Evolutionary conservation across 2,888 invertebrate species (phyloP), one percentile per base, ranked within the genome.

Genomic region (Tenthredo scrophulariae): DNA sequence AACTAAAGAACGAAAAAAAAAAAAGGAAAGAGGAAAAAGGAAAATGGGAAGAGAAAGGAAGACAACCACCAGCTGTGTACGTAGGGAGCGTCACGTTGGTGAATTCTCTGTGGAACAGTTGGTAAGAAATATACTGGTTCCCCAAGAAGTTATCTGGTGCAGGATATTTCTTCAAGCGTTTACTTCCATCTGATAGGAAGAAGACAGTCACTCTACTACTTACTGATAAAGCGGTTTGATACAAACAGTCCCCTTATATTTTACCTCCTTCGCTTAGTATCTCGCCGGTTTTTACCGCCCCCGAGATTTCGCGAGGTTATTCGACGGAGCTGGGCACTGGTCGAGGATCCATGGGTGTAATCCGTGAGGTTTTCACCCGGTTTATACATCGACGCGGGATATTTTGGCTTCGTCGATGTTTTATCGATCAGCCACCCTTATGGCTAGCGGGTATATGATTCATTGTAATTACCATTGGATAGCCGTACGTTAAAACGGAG

Each of bases 221-320:
- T 46, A 77, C 77, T 77, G 77, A 77, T 77, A 77, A 77, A 50
- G 33, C 46, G 54, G 77, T 29, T 29, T 46, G 77, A 77, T 50
- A 77, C 46, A 77, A 77, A 77, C 54, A 54, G n/a, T 83, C 22
- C 84, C 85, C 74, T 82, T 84, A 29, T 26, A 54, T 29, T 46
- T 62, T 75, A 67, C 85, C 86, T 75, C 77, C 67, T 67, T 82
- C 86, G 15, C 40, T 85, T 10, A 62, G 10, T 62, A 62, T 84
- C 26, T 65, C 40, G 29, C 15, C 58, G 37, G 29, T 80, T 29
- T 84, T 29, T 62, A 3, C 9, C n/a, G 2, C 9, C n/a, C 67
- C 74, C 82, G 46, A 43, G 72, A 77, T 22, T n/a, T 22, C 62
- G 22, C 22, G 7, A 2, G 26, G 0, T 2, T 26, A n/a, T 50